These are phyloP conservation scores for Kobus ellipsiprymnus DNA, from an alignment of 2,113 vertebrate genomes.

Conservation along the genomic window DNA sequence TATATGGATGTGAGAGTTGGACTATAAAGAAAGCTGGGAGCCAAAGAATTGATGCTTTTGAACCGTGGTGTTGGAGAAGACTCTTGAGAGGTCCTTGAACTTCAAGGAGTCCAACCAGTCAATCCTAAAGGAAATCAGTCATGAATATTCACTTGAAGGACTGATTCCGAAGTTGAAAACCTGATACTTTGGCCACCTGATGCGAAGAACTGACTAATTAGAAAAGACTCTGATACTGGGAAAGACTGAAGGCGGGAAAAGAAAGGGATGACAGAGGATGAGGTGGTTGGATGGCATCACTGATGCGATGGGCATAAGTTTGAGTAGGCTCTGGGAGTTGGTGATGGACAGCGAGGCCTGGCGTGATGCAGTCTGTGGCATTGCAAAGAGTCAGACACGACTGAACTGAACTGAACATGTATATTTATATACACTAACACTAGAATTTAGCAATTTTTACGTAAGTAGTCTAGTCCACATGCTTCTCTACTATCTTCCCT, in stretches of 20 bases:
- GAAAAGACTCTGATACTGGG: neutral
- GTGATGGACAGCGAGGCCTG: neutral
- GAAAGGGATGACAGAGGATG: neutral
- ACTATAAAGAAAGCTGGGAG: neutral
- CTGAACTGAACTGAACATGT: neutral
- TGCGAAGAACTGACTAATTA: neutral
- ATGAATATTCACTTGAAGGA: neutral
- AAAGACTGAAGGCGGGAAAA: neutral
- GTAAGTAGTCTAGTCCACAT: neutral
- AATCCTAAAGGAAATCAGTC: neutral
- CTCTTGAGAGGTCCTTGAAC: neutral
- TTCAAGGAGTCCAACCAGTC: neutral
- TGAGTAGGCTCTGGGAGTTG: neutral
- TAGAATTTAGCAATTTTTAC: neutral
- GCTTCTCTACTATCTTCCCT: neutral
- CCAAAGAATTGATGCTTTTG: neutral
- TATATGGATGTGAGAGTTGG: neutral
- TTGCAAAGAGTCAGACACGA: neutral
- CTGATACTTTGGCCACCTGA: neutral
- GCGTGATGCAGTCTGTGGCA: neutral
- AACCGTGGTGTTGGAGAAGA: neutral
- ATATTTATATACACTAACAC: neutral
- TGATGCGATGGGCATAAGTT: rapidly evolving
- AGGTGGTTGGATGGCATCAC: neutral
- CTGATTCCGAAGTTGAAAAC: neutral